These are phyloP conservation scores for Actinia equina DNA, from an alignment of 64 coral and sea anemone genomes.

Conservation along the genomic window DNA sequence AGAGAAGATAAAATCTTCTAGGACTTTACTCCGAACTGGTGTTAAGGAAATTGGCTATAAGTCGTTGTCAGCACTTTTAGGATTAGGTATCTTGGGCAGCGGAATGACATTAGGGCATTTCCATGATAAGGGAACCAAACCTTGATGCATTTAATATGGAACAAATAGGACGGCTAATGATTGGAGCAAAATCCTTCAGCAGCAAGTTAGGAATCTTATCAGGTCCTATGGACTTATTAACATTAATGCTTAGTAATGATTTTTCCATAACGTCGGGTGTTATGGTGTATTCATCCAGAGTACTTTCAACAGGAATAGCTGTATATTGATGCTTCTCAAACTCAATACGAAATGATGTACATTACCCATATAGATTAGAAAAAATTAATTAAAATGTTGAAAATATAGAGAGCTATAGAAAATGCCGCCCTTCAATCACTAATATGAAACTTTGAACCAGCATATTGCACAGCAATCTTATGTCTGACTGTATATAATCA, in stretches of 20 bases:
- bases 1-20: slow-evolving; percentile 14
- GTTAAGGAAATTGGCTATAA: not conserved
- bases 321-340: not conserved
- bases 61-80: not conserved
- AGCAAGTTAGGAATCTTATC: slow-evolving; percentile 13
- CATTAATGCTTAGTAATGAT: not conserved
- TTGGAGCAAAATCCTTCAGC: not conserved
- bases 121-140: slow-evolving; percentile 13
- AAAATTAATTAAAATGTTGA: too few species aligned
- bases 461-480: too few species aligned
- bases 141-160: slow-evolving; percentile 20
- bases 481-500: too few species aligned
- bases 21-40: slow-evolving; percentile 16
- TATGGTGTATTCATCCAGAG: not conserved
- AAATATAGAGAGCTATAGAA: too few species aligned
- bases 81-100: slow-evolving; percentile 24
- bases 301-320: not conserved
- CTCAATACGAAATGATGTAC: too few species aligned
- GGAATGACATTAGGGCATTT: slow-evolving; percentile 24
- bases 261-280: not conserved
- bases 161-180: not conserved
- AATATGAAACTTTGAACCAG: too few species aligned
- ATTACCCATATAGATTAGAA: too few species aligned
- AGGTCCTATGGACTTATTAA: slow-evolving; percentile 12
- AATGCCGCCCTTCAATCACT: too few species aligned